These are phyloP conservation scores for Strix uralensis DNA, from an alignment of 2,113 vertebrate species.

Conservation along the genomic window DNA sequence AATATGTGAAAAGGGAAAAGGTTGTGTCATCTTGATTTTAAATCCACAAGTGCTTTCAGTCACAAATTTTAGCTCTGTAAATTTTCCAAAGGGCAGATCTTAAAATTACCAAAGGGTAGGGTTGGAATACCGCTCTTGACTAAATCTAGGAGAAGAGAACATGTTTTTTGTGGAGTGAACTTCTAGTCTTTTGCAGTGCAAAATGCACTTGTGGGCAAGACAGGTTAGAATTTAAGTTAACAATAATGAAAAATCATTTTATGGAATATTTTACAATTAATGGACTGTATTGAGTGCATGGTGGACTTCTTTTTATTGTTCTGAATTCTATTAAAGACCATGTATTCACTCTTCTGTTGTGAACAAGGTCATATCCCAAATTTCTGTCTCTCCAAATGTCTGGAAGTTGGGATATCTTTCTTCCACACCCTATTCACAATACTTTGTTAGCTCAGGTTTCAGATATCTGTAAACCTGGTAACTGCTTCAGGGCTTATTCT, in stretches of 20 bases:
- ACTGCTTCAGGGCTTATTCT: neutral
- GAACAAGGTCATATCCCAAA: neutral
- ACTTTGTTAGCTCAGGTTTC: neutral
- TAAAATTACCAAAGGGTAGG: neutral
- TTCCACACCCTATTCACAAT: neutral
- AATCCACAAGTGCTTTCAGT: neutral
- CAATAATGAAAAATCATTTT: neutral
- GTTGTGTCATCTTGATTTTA: neutral
- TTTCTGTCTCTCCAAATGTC: neutral
- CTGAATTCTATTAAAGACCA: neutral
- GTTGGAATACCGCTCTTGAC: neutral
- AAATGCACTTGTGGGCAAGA: neutral
- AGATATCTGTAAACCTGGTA: neutral
- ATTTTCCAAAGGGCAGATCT: neutral
- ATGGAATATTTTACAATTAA: neutral
- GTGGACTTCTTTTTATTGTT: neutral
- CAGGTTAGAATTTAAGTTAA: neutral
- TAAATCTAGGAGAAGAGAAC: neutral
- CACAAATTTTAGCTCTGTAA: neutral
- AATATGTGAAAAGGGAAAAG: neutral
- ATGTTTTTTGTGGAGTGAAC: rapidly evolving
- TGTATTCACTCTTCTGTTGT: neutral
- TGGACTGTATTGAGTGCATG: neutral
- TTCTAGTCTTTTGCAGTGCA: neutral
- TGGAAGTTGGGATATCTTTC: neutral